Conservation (phyloP, 2,113 vertebrate genomes). For the cattle (Bos taurus) region DNA sequence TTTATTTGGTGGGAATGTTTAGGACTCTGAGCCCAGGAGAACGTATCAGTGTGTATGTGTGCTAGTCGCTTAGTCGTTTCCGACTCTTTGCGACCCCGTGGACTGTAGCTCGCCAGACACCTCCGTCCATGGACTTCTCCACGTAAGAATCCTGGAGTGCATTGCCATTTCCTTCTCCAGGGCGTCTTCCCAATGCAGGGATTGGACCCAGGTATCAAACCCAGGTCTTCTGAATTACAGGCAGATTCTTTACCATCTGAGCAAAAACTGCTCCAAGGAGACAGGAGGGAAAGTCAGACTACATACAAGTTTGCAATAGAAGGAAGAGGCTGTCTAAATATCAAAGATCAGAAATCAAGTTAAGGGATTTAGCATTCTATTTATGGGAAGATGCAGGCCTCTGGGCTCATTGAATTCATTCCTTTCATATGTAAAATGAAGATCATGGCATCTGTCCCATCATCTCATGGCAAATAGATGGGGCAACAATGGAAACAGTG, state of each 20-base stretch:
- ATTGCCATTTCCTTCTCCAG: background rate
- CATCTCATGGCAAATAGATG: background rate
- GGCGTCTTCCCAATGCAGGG: accelerated
- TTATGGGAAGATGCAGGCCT: background rate
- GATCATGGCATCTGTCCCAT: background rate
- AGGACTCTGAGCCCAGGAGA: background rate
- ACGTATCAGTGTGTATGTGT: background rate
- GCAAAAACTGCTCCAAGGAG: background rate
- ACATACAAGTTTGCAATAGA: background rate
- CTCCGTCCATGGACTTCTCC: background rate
- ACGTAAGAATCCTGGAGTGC: background rate
- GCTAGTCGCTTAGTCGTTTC: background rate
- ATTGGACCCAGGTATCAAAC: accelerated
- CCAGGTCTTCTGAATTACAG: background rate
- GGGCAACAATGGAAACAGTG: background rate
- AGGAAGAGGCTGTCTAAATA: background rate
- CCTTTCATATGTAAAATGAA: background rate
- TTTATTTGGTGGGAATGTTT: background rate
- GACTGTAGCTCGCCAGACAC: background rate
- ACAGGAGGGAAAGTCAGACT: background rate
- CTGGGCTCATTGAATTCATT: background rate
- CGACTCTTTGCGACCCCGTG: accelerated
- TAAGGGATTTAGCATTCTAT: background rate
- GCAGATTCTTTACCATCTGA: background rate
- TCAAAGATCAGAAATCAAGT: background rate